These are phyloP conservation scores for Microcebus jonahi DNA, from an alignment of 2,113 vertebrate species.

Conservation along the genomic window DNA sequence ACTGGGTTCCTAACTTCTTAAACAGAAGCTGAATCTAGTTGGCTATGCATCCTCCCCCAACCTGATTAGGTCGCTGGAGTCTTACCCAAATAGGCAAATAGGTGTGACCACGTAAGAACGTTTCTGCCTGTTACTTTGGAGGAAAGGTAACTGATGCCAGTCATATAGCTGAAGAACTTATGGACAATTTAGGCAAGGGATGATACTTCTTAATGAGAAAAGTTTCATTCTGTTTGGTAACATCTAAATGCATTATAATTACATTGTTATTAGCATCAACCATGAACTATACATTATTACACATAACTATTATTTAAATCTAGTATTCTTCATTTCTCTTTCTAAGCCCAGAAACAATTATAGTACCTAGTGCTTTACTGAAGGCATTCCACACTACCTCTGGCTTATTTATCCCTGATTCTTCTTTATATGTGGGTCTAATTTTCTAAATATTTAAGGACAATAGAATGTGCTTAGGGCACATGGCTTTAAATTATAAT, in stretches of 20 bases:
- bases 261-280: background rate
- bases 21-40: background rate
- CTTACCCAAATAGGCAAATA: background rate
- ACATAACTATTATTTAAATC: conserved; percentile 2
- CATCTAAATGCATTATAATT: background rate
- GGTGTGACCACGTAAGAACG: background rate
- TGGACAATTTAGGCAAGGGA: background rate
- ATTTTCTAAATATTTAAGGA: background rate
- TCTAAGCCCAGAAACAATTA: background rate
- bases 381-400: fast-evolving
- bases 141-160: background rate
- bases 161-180: background rate
- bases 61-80: background rate
- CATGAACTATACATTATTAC: background rate
- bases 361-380: background rate
- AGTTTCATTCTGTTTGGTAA: background rate
- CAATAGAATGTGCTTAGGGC: background rate
- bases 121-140: background rate
- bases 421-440: background rate
- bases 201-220: background rate
- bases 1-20: background rate
- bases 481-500: conserved; percentile 22
- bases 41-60: background rate
- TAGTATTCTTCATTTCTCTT: background rate
- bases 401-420: background rate